Conservation (phyloP, 2,888 invertebrate species). For the Strigamia transsilvanica region DNA sequence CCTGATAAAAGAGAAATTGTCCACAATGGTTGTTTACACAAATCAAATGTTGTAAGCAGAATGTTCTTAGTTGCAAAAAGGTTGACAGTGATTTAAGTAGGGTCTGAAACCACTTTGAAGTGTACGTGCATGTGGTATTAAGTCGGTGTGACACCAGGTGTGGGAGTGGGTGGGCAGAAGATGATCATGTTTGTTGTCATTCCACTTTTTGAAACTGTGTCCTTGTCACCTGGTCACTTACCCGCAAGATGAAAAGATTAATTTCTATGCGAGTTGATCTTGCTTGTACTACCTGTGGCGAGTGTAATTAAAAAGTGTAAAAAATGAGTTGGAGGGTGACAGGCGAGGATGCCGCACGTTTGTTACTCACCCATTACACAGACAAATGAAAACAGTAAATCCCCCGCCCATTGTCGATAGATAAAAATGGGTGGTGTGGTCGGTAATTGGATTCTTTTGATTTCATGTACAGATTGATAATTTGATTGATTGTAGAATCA, state of each 20-base stretch:
- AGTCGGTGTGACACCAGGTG: conserved; percentile 4
- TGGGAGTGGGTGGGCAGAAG: conserved; percentile 20
- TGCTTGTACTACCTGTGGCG: conserved; percentile 48
- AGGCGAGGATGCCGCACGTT: conserved; percentile 17
- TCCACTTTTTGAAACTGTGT: conserved; percentile 36
- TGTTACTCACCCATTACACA: conserved; percentile 35
- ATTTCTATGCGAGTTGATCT: conserved; percentile 34
- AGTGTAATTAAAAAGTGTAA: conserved; percentile 49
- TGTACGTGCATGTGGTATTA: conserved; percentile 8
- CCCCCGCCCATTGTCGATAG: conserved; percentile 28
- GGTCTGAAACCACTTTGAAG: conserved; percentile 33
- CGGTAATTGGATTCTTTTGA: conserved; percentile 9
- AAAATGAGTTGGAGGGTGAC: conserved; percentile 38
- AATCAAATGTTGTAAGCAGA: background rate
- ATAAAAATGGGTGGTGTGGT: background rate
- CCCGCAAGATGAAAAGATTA: conserved; percentile 46
- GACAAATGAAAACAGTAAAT: conserved; percentile 10
- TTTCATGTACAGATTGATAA: background rate
- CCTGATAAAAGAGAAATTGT: background rate
- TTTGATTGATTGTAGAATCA: conserved; percentile 4
- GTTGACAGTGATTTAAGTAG: conserved; percentile 46
- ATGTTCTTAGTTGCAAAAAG: conserved; percentile 19
- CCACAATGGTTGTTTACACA: background rate
- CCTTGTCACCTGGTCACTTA: conserved; percentile 49
- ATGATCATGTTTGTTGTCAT: conserved; percentile 49